These are phyloP conservation scores for Platycheirus albimanus DNA, from an alignment of 2,888 invertebrate species.

Conservation along the genomic window DNA sequence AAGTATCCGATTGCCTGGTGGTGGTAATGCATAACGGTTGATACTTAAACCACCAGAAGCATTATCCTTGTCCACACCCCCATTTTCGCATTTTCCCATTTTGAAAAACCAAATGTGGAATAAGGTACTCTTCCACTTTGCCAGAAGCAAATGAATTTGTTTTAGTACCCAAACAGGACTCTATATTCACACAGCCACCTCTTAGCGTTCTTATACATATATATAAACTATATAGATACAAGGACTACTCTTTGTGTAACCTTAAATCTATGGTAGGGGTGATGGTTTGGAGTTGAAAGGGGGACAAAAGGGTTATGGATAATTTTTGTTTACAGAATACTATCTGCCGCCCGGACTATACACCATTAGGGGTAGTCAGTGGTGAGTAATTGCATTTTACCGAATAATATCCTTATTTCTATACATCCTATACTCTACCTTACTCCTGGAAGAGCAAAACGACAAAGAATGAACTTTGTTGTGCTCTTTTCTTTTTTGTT, in stretches of 20 bases:
- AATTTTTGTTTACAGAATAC: constrained; percentile 64
- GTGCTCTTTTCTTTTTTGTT: constrained; percentile 11
- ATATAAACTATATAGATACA: constrained; percentile 21
- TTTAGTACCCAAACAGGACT: constrained; percentile 35
- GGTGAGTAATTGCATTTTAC: constrained; percentile 61
- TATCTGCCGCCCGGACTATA: background rate
- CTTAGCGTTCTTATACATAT: background rate
- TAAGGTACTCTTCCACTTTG: constrained; percentile 22
- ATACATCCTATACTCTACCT: constrained; percentile 7
- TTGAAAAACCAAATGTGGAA: background rate
- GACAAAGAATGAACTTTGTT: constrained; percentile 26
- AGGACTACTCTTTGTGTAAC: constrained; percentile 3
- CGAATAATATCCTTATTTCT: constrained; percentile 60
- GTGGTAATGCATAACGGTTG: constrained; percentile 58
- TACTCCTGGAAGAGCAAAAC: background rate
- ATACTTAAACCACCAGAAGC: constrained; percentile 51
- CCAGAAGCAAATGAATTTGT: constrained; percentile 52
- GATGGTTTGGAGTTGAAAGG: too few species aligned
- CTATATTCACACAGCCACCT: constrained; percentile 23
- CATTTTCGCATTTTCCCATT: background rate
- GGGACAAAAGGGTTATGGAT: constrained; percentile 30
- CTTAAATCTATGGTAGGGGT: background rate
- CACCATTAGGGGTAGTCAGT: background rate
- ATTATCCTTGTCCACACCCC: constrained; percentile 32
- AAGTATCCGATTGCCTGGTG: constrained; percentile 67